phyloP scores from a whole-genome alignment of 2,888 invertebrate genomes.

The Griposia aprilina region DNA sequence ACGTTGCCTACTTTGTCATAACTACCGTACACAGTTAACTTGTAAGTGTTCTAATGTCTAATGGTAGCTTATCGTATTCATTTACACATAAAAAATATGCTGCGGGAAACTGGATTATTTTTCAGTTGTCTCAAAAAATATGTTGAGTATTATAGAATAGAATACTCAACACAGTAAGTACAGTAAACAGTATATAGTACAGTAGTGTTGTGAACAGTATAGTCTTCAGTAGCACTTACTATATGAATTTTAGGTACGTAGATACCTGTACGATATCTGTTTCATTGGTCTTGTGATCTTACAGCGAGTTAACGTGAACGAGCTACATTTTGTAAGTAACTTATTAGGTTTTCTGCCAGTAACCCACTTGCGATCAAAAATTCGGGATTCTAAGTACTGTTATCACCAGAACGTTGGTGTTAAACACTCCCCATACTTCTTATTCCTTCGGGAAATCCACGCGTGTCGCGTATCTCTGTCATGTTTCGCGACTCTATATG shows the following conservation, averaged over 20 bases:
- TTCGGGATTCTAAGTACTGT: conserved; percentile 6
- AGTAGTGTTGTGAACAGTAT: too few species aligned
- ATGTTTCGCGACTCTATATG: conserved; percentile 31
- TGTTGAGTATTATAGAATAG: neutral
- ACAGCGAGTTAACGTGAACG: neutral
- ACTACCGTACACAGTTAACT: conserved; percentile 72
- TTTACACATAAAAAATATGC: conserved; percentile 34
- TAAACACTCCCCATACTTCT: conserved; percentile 4
- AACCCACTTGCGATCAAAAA: neutral
- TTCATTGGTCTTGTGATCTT: neutral
- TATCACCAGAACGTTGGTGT: conserved; percentile 1
- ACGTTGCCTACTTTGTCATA: conserved; percentile 79
- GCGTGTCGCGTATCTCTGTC: conserved; percentile 13
- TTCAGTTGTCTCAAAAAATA: neutral
- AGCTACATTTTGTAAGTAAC: neutral
- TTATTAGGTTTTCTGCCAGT: neutral
- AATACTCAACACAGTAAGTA: too few species aligned
- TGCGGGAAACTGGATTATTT: neutral
- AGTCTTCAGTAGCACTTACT: neutral
- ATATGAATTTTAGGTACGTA: neutral
- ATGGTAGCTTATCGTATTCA: conserved; percentile 54
- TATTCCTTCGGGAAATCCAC: conserved; percentile 44
- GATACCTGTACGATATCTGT: neutral
- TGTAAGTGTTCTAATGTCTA: conserved; percentile 71
- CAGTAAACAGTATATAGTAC: too few species aligned